Base-by-base conservation (phyloP, 1,140 invertebrate species). In the Arion vulgaris region DNA sequence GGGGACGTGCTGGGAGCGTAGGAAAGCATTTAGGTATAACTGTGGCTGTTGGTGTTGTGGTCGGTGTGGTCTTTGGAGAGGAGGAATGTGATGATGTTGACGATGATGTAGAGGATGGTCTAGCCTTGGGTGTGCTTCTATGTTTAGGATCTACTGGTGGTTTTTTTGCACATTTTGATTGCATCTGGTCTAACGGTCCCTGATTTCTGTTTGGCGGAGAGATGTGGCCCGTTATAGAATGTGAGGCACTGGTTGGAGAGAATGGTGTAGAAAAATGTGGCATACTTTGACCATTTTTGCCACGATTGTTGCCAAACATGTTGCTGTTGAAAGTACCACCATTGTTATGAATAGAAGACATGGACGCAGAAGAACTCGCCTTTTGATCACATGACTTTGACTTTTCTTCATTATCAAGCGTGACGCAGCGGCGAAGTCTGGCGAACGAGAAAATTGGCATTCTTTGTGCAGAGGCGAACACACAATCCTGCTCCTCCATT, bases 381-480 rank as follows among this genome's bases (percentile, higher is more conserved):
- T 66, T 66, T 34, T 76, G 39, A 7, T 41, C 53, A 49, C 39
- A 13, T 23, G 68, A 36, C 34, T 71, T 57, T 34, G 28, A 51
- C 74, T 80, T 62, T 26, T 78, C 62, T 38, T 78, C 76, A 32
- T 68, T 68, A 57, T 78, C 76, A 32, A 78, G 49, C 7, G 76
- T 78, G 4, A 41, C 76, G 36, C 76, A 78, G 26, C 76, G 76
- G 1, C 76, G 76, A 51, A 78, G 57, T 26, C 38, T 62, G 38
- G 76, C 76, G 57, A 78, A 78, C 7, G 76, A 78, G 62, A 78
- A 78, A 36, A 78, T 66, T 13, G 76, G 76, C 41, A 53, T n/a
- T 5, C 17, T 36, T 4, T 53, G 74, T 19, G 74, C 41, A 1
- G 75, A 38, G 28, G 51, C 51, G 34, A 77, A 36, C 4, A 77